Evolutionary conservation across 2,113 vertebrate species (phyloP), one percentile per base, ranked within the genome.

Genomic region (Alethe diademata): DNA sequence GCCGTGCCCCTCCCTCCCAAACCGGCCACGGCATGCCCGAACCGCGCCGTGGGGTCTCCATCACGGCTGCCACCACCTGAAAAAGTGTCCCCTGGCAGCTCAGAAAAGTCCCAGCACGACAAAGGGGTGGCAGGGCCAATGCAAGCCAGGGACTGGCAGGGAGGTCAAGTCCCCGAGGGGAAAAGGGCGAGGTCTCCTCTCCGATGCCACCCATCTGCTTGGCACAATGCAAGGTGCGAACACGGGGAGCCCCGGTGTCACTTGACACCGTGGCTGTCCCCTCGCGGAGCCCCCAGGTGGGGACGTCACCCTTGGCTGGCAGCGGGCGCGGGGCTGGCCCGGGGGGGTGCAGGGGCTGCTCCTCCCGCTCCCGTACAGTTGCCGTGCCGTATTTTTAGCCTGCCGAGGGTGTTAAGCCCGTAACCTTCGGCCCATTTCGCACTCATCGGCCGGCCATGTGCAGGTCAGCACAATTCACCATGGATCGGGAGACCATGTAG

Each of bases 361-460:
- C 50, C 83, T 86, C 12, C 57, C 22, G 16, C 1, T 23, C n/a
- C 78, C 3, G 29, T 84, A 79, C 86, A 93, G 90, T 92, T 92
- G 94, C 94, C 26, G 69, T 25, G 60, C 43, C 2, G 2, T 97
- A 97, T 97, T 98, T 97, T 98, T 97, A 97, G 94, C 90, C 33
- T 11, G 17, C 2, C 5, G 29, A 76, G 93, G 92, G 88, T 90
- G 86, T 72, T 95, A 96, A 97, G 94, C 93, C 95, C 90, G 1
- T 97, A 92, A 97, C 86, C 94, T 96, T 97, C 43, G 57, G 43
- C 92, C 95, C 87, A 87, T 95, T 95, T 96, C 25, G 17, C 81
- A 43, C 66, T 92, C 81, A 88, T 76, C 69, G 4, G 62, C 54
- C 51, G 65, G 54, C 83, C 92, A 78, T 95, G 88, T 91, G 96